Evolutionary conservation across 2,113 vertebrate species (phyloP), one percentile per base, ranked within the genome.

Genomic region (Leptocoma aspasia): DNA sequence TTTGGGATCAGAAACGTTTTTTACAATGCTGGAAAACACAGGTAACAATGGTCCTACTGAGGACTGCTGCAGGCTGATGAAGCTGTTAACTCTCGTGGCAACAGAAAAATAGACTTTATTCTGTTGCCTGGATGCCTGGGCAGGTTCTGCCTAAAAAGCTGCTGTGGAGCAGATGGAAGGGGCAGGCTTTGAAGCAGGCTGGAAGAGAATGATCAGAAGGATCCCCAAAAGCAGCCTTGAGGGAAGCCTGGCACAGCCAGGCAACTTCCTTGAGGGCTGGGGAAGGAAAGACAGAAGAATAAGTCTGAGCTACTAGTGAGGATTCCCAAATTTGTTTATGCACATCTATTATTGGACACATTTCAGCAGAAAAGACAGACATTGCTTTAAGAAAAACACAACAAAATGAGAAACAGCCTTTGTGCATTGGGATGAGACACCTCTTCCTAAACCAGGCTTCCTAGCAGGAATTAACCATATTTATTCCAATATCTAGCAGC

Each of bases 391-490:
- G 47, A 53, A 80, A 66, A 35, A 2, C 13, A 24, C 23, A 65
- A 23, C 31, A 73, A 75, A 79, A 94, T 63, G 44, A 82, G 61
- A 69, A 87, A 53, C 70, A 86, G 80, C 42, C 45, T 85, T 66
- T 72, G 66, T 80, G 89, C 66, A 44, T 1, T 77, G 81, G 65
- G 50, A 56, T 73, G 81, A 85, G 54, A 82, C 33, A 72, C 47
- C 68, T 69, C 54, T 79, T 76, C 57, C 75, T 59, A 94, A 83
- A 72, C 15, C 21, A 71, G 59, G 33, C 60, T 81, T 88, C 53
- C 72, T 68, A 30, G n/a, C n/a, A 86, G 87, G 68, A 71, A 71
- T 6, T 21, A 82, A 18, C n/a, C 92, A 69, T 35, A 10, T 42
- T 61, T 60, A 41, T 21, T 50, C 42, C 89, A 71, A 26, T 45